Percentiles rank a stretch among this genome's conserved stretches.
These are phyloP conservation scores for Setophaga coronata DNA, from an alignment of 2,113 vertebrate genomes.

Conservation along the genomic window DNA sequence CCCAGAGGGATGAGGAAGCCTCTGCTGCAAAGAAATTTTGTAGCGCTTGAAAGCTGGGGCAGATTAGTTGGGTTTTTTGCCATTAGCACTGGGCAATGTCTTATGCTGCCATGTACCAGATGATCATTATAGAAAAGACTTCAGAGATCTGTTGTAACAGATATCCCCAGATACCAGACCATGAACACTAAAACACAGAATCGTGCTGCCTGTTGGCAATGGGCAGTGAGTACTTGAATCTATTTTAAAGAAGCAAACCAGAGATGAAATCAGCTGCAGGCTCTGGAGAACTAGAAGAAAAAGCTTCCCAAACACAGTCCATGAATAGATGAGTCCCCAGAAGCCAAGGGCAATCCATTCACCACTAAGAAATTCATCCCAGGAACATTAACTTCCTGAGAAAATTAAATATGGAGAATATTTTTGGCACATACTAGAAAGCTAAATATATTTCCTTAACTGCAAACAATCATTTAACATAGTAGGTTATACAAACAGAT, in stretches of 20 bases:
- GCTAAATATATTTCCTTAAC: not conserved
- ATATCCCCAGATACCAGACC: not conserved
- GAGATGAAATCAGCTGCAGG: not conserved
- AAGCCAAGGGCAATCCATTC: not conserved
- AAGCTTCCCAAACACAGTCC: not conserved
- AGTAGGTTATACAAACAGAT: not conserved
- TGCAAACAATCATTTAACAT: not conserved
- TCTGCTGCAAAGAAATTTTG: not conserved
- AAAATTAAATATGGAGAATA: not conserved
- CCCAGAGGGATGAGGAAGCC: not conserved
- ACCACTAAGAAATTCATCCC: not conserved
- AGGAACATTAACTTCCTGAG: not conserved
- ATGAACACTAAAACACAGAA: not conserved
- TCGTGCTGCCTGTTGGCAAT: not conserved
- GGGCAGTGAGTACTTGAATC: not conserved
- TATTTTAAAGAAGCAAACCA: not conserved
- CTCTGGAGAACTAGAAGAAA: not conserved
- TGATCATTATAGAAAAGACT: not conserved
- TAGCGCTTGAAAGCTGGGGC: not conserved
- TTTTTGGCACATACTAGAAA: not conserved
- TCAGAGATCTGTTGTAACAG: not conserved
- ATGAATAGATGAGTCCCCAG: not conserved
- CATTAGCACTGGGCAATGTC: not conserved
- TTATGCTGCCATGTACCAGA: not conserved
- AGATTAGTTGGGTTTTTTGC: not conserved